A percentile compares a stretch with the other conserved stretches of the same genome.
Evolutionary conservation across 1,140 invertebrate genomes (phyloP).

Genomic region (Pseudobourletiella spinata): DNA sequence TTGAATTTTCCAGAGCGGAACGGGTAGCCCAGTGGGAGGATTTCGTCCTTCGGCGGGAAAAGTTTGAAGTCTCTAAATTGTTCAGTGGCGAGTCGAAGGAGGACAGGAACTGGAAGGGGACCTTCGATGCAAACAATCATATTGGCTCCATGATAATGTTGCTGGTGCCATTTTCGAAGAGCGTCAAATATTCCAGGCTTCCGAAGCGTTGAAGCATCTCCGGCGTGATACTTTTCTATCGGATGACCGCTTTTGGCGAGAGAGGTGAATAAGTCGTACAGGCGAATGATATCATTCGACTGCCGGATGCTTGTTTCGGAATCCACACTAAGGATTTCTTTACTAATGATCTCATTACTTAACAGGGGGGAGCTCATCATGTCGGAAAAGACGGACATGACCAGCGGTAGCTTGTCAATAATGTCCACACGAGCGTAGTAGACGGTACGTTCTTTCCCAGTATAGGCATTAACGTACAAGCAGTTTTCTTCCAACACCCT

Average conservation of each 20-base stretch:
- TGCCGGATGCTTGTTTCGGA: conserved; percentile 7
- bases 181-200: neutral
- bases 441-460: neutral
- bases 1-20: neutral
- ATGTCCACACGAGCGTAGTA: neutral
- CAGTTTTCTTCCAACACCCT: neutral
- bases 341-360: neutral
- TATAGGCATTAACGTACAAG: neutral
- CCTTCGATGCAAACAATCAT: conserved; percentile 8
- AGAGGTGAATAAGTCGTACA: neutral
- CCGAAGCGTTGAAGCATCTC: neutral
- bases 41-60: neutral
- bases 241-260: neutral
- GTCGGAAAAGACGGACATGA: neutral
- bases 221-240: neutral
- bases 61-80: neutral
- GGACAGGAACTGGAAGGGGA: neutral
- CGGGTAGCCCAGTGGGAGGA: neutral
- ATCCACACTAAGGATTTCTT: conserved; percentile 1
- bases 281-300: neutral
- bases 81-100: neutral
- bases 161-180: neutral
- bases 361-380: conserved; percentile 1
- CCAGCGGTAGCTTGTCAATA: neutral
- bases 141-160: neutral